Conservation (phyloP, 2,113 vertebrate species). For the Octodon degus region DNA sequence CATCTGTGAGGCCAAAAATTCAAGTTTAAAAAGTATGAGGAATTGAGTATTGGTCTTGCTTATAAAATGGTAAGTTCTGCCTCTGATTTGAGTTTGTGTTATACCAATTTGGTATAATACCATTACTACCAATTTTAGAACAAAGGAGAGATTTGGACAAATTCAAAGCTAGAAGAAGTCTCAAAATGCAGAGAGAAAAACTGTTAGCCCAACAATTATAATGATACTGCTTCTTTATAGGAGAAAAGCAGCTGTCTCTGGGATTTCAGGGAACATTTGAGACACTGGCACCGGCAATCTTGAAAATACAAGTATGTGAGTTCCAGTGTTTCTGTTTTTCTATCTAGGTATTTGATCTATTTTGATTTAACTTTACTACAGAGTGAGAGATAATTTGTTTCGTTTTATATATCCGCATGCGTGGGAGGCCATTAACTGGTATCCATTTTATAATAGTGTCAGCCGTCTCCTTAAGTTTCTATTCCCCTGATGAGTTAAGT, state of each 20-base stretch:
- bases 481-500: too few species aligned
- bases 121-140: not conserved
- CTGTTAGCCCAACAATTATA: not conserved
- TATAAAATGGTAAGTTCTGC: slow-evolving; percentile 22
- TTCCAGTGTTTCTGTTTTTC: not conserved
- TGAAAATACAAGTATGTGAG: not conserved
- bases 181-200: not conserved
- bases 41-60: not conserved
- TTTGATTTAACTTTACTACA: not conserved
- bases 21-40: not conserved
- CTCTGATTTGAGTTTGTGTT: not conserved
- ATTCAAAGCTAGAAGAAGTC: not conserved
- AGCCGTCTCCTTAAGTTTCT: too few species aligned
- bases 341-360: not conserved
- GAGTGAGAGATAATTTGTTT: not conserved
- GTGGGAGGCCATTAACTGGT: too few species aligned
- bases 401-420: not conserved
- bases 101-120: not conserved
- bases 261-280: not conserved
- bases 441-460: too few species aligned
- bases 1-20: not conserved
- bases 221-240: not conserved
- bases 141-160: slow-evolving; percentile 22
- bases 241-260: not conserved
- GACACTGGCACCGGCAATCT: not conserved